Evolutionary conservation across 1,140 invertebrate species (phyloP).

Genomic region (Arion vulgaris): DNA sequence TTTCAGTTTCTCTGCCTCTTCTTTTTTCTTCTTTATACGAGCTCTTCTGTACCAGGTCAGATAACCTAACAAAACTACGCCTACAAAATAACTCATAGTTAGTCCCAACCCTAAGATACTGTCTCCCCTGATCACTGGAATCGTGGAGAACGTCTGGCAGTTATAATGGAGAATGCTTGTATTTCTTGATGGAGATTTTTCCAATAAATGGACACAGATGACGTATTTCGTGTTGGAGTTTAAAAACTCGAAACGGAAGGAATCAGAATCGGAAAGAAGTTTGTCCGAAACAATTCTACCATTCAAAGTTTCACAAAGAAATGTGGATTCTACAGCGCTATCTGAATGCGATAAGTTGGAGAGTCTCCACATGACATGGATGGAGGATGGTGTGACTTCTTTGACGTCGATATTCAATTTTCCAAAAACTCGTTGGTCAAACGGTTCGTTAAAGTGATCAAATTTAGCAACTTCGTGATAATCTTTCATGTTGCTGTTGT

Average conservation of each 20-base stretch:
- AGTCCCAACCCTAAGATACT: neutral
- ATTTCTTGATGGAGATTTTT: constrained; percentile 16
- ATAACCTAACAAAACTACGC: neutral
- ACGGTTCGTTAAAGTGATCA: neutral
- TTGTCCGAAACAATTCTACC: constrained; percentile 26
- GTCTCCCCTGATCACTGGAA: constrained; percentile 16
- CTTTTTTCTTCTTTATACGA: neutral
- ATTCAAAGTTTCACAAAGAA: constrained; percentile 5
- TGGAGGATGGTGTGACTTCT: neutral
- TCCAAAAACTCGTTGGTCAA: neutral
- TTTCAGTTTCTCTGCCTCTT: neutral
- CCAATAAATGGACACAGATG: constrained; percentile 25
- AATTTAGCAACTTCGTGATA: neutral
- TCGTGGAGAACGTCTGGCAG: constrained; percentile 8
- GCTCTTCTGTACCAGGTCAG: constrained; percentile 10
- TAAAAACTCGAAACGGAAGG: constrained; percentile 6
- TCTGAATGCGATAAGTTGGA: neutral
- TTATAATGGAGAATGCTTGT: constrained; percentile 32
- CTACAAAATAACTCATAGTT: neutral
- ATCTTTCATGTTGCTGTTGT: neutral
- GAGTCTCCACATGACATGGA: constrained; percentile 9
- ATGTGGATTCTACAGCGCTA: constrained; percentile 4
- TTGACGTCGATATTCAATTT: neutral
- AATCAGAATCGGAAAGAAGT: neutral
- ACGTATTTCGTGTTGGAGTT: constrained; percentile 22